Evolutionary conservation across 2,113 vertebrate genomes (phyloP), one percentile per base, ranked within the genome.

Genomic region (rabbit (Oryctolagus cuniculus)): DNA sequence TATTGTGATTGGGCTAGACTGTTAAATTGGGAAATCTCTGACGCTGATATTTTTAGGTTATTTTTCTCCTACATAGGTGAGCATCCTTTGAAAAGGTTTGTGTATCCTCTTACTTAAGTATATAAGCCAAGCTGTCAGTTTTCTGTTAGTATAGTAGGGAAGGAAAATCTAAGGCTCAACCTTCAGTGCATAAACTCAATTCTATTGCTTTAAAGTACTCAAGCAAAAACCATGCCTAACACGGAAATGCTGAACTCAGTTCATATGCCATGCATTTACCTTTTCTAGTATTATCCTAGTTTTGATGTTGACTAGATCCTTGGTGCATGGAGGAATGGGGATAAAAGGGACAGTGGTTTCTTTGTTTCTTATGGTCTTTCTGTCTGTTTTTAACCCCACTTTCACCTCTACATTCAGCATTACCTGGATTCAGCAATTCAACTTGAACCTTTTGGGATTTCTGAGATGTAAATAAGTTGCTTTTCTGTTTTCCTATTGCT

Each of bases 321-420:
- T 93, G 79, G 11, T 82, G 24, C 13, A 53, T 19, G 49, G 24
- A 84, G 15, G 64, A 61, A 70, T 25, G 53, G 80, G 53, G 19
- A 10, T 16, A 36, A 61, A 36, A 61, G n/a, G 55, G 55, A 13
- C 12, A 51, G 17, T 27, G 17, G 16, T 29, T 22, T 80, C 1
- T 49, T 92, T 81, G 44, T 16, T 93, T 87, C 51, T 64, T 84
- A 81, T 9, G 66, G 73, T 27, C 83, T 93, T 36, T 80, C 49
- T 67, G 21, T 25, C 19, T 70, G 12, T 80, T 82, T 81, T 74
- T 74, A 73, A 66, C 7, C 24, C 22, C 19, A 31, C 55, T 63
- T 95, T 92, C 22, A 91, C 15, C 29, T 93, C 77, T 15, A 38
- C 36, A n/a, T 90, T 93, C 27, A 77, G 66, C 80, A 10, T 93